These are phyloP conservation scores for Lomographa bimaculata DNA, from an alignment of 2,888 invertebrate species.

Conservation along the genomic window DNA sequence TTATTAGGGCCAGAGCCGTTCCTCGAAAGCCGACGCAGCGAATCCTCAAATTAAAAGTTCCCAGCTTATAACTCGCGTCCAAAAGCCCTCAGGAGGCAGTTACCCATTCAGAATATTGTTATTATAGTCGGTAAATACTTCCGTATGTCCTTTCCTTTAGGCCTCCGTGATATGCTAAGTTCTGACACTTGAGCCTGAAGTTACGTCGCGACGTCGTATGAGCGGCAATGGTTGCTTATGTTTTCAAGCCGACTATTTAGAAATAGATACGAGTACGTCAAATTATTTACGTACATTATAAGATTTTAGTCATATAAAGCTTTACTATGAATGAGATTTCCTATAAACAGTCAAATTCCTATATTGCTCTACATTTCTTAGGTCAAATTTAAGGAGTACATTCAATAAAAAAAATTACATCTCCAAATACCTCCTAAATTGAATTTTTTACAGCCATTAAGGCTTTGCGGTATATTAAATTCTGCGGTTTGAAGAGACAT, in stretches of 20 bases:
- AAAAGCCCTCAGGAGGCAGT: slow-evolving; percentile 7
- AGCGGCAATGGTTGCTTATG: no score
- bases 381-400: no score
- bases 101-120: slow-evolving; percentile 29
- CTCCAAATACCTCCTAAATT: slow-evolving; percentile 22
- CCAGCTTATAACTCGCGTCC: slow-evolving; percentile 19
- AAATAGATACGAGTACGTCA: no score
- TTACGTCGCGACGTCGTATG: slow-evolving; percentile 24
- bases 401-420: no score
- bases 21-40: slow-evolving; percentile 16
- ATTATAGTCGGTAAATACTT: slow-evolving; percentile 31
- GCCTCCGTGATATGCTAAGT: slow-evolving; percentile 26
- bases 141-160: slow-evolving; percentile 25
- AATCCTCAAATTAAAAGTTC: slow-evolving; percentile 20
- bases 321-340: no score
- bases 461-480: slow-evolving; percentile 32
- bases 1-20: slow-evolving; percentile 19
- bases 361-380: no score
- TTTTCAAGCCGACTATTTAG: no score
- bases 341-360: no score
- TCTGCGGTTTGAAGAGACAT: slow-evolving; percentile 25
- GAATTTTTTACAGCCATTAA: slow-evolving; percentile 33
- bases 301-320: no score
- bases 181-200: slow-evolving; percentile 26
- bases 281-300: no score